Base-by-base conservation (phyloP, 2,797 vertebrate genomes). In the Lutjanus campechanus region DNA sequence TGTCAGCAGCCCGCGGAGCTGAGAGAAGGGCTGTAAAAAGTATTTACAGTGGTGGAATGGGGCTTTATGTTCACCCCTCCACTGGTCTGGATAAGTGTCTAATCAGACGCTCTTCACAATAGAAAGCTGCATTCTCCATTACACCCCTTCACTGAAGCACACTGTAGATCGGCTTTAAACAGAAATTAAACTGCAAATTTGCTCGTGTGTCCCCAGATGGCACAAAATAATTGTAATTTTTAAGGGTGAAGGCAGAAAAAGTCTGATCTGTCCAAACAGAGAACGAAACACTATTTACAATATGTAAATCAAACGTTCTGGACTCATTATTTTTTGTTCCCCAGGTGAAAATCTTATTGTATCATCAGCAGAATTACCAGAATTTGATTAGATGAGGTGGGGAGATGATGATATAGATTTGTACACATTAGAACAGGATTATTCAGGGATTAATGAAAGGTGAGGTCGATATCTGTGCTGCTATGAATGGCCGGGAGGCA, bases 11-110 rank as follows among this genome's bases (percentile, higher is more conserved):
- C 56, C 49, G 43, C 46, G 56, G 61, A 70, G 58, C n/a, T 12
- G n/a, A 60, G 63, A 82, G 51, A 5, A n/a, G 19, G 73, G 20
- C 62, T 69, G 65, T 63, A 60, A 67, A 69, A 76, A 29, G 62
- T 64, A 61, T 82, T 87, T 69, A 81, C 72, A 84, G 46, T 16
- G 44, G 13, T 59, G 75, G 71, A 66, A 62, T 36, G 61, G 40
- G 44, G 68, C 50, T 83, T 81, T 56, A 79, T 78, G 73, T 77
- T 61, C 43, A 1, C 58, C 59, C 58, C 85, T 88, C 81, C 74
- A 84, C 68, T 84, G 77, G 62, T 74, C 79, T 83, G 83, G 63
- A 86, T 81, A 81, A 85, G 72, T 81, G 75, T n/a, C 64, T 80
- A 15, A 83, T 79, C 68, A 73, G 9, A 76, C 13, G 20, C 68